phyloP scores from a whole-genome alignment of 37 sponge, comb jelly and placozoan genomes.

The Geodia barretti region DNA sequence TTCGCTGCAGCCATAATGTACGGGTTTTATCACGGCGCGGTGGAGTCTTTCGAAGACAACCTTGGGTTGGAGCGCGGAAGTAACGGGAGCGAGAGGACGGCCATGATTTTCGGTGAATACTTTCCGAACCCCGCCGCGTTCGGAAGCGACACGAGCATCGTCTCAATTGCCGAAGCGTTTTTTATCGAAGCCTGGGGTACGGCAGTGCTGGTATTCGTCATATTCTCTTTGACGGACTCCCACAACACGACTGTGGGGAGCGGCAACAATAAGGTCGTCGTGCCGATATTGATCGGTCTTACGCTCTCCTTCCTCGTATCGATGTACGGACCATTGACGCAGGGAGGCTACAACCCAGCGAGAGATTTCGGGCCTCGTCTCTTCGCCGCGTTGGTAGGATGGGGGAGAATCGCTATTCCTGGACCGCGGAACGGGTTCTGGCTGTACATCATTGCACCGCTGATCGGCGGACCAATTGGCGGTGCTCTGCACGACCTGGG shows the following conservation, averaged over 20 bases:
- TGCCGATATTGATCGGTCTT: slow-evolving; percentile 50
- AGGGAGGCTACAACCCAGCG: slow-evolving; percentile 73
- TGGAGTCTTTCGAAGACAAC: slow-evolving; percentile 23
- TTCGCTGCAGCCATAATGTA: slow-evolving; percentile 22
- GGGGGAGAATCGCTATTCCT: slow-evolving; percentile 63
- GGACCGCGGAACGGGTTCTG: slow-evolving; percentile 65
- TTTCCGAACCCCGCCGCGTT: slow-evolving; percentile 54
- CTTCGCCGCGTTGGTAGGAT: slow-evolving; percentile 60
- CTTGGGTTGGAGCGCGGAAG: slow-evolving; percentile 21
- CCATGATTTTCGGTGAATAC: slow-evolving; percentile 68
- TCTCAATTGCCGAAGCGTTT: slow-evolving; percentile 26
- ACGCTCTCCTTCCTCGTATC: slow-evolving; percentile 39
- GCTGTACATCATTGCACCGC: slow-evolving; percentile 61
- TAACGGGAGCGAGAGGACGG: slow-evolving; percentile 20
- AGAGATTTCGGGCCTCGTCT: slow-evolving; percentile 76
- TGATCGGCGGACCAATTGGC: slow-evolving; percentile 46
- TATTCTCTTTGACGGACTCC: slow-evolving; percentile 51
- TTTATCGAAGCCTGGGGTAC: slow-evolving; percentile 47
- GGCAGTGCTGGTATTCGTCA: slow-evolving; percentile 44
- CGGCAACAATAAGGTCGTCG: slow-evolving; percentile 17
- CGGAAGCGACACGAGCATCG: not conserved
- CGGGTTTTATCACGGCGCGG: slow-evolving; percentile 14
- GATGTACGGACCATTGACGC: slow-evolving; percentile 45
- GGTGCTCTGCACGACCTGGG: slow-evolving; percentile 39
- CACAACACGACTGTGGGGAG: slow-evolving; percentile 29